These are phyloP conservation scores for Eurosta solidaginis DNA, from an alignment of 1,140 invertebrate species.

Conservation along the genomic window DNA sequence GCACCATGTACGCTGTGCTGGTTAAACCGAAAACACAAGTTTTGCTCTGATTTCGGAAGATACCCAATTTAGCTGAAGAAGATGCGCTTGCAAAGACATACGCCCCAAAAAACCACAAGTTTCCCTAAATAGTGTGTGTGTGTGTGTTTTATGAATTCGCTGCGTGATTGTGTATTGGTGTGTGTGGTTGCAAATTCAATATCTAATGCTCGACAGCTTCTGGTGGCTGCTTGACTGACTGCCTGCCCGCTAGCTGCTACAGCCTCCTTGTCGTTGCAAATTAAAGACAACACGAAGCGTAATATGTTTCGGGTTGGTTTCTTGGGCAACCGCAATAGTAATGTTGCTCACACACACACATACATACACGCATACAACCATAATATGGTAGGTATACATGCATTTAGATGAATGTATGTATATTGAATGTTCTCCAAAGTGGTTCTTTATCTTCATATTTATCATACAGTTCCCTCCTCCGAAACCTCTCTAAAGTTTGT, in stretches of 20 bases:
- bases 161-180: too few relatives aligned
- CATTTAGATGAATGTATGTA: not conserved
- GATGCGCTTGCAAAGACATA: constrained; percentile 7
- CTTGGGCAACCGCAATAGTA: too few relatives aligned
- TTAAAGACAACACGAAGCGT: not conserved
- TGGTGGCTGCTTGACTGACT: not conserved
- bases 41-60: constrained; percentile 23
- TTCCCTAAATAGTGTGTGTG: not conserved
- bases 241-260: not conserved
- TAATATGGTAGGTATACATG: too few relatives aligned
- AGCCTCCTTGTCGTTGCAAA: not conserved
- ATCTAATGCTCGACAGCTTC: constrained; percentile 10
- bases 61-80: constrained; percentile 24
- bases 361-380: too few relatives aligned
- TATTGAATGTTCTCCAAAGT: not conserved
- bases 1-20: not conserved
- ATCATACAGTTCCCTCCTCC: not conserved
- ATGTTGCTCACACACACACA: too few relatives aligned
- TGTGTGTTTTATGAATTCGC: too few relatives aligned
- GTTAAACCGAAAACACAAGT: constrained; percentile 24
- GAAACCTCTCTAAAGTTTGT: not conserved
- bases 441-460: not conserved
- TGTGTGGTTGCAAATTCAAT: constrained; percentile 10
- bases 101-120: constrained; percentile 16
- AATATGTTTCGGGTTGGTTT: not conserved